Evolutionary conservation across 2,888 invertebrate species (phyloP), one percentile per base, ranked within the genome.

Genomic region (Tinea semifulvella): DNA sequence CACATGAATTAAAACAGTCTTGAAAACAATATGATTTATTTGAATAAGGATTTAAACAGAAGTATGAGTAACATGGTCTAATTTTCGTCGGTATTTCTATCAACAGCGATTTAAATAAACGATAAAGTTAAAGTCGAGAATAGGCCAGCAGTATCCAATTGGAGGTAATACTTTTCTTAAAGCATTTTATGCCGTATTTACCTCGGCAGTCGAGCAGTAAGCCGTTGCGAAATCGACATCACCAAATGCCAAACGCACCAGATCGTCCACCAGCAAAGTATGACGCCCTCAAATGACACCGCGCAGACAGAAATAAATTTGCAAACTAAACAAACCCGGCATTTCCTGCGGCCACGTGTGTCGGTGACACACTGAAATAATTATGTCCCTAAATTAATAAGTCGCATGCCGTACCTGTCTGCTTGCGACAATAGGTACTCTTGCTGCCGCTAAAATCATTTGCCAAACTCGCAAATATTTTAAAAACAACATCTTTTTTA

Each of bases 201-300:
- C 64, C 65, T 63, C 59, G 56, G 56, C 56, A 58, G 52, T 53
- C 59, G 57, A 50, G 52, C 42, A 19, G 20, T 54, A 54, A 57
- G 56, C 53, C 52, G 53, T 76, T 73, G 62, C 68, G 69, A 75
- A 70, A 74, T 58, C 53, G 50, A 52, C 64, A 61, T 61, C 62
- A 63, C 56, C 61, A 63, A 66, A 65, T 63, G 68, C 71, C 68
- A 70, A 73, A 58, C 63, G 63, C 60, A 58, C 55, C 53, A 56
- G 54, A 51, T 40, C 40, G 47, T 49, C 49, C 55, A 46, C 46
- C 28, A 45, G 43, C 56, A 60, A 60, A 71, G 67, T 69, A 71
- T 74, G 72, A 75, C 71, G 73, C 67, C 63, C 68, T 58, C 68
- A 68, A 68, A 69, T 74, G 72, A 75, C 76, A 75, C 65, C 60